Conservation (phyloP, 2,888 invertebrate species). For the Xylocampa areola region DNA sequence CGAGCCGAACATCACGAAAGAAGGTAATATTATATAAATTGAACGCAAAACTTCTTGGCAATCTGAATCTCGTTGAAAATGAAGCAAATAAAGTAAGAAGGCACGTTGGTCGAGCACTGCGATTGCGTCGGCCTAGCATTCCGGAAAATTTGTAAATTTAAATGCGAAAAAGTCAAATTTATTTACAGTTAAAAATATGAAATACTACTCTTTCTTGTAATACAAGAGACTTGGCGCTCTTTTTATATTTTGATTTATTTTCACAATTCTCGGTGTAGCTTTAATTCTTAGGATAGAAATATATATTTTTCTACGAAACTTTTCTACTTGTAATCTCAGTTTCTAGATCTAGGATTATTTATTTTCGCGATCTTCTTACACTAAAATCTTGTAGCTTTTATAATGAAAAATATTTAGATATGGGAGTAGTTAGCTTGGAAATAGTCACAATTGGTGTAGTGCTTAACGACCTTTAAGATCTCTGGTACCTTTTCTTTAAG, state of each 20-base stretch:
- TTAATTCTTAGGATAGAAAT: conserved; percentile 41
- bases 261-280: conserved; percentile 38
- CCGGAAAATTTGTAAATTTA: conserved; percentile 73
- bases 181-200: conserved; percentile 59
- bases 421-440: not conserved
- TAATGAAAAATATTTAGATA: not conserved
- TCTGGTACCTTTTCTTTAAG: too few relatives aligned
- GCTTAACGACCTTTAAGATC: too few relatives aligned
- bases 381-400: conserved; percentile 9
- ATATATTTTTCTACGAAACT: conserved; percentile 48
- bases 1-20: conserved; percentile 59
- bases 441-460: too few relatives aligned
- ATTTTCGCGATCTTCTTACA: conserved; percentile 33
- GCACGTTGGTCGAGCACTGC: conserved; percentile 65
- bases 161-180: conserved; percentile 66
- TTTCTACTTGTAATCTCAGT: conserved; percentile 38
- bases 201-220: conserved; percentile 36
- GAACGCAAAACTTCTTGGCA: conserved; percentile 80
- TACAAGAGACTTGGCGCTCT: conserved; percentile 28
- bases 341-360: conserved; percentile 62
- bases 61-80: conserved; percentile 78
- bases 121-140: conserved; percentile 75
- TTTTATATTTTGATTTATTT: conserved; percentile 48
- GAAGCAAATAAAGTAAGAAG: conserved; percentile 80
- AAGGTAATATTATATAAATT: conserved; percentile 76